A percentile compares a stretch with the other conserved stretches of the same genome.
These are phyloP conservation scores for Guaruba guarouba DNA, from an alignment of 2,113 vertebrate species.

Conservation along the genomic window DNA sequence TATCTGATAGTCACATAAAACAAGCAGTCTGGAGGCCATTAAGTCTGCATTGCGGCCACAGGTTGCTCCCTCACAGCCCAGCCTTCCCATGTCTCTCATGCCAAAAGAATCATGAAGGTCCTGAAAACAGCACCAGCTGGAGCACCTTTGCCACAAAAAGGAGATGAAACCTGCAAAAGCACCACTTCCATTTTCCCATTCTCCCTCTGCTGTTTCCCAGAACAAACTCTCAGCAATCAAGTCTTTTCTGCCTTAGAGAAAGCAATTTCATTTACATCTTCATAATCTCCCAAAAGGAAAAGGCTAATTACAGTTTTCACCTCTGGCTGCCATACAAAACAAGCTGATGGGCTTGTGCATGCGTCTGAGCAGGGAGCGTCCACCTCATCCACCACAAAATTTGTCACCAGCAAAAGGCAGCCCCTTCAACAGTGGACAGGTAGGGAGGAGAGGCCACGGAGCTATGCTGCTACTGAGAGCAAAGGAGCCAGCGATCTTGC, in stretches of 20 bases:
- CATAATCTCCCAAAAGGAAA: not conserved
- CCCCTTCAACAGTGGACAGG: not conserved
- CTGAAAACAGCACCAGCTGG: not conserved
- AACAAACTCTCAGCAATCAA: not conserved
- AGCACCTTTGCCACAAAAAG: not conserved
- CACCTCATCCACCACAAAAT: not conserved
- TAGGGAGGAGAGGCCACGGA: not conserved
- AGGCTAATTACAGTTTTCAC: not conserved
- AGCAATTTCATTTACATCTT: not conserved
- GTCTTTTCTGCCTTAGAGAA: not conserved
- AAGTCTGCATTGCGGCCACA: not conserved
- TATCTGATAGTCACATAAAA: not conserved
- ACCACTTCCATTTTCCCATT: not conserved
- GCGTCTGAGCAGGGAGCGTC: not conserved
- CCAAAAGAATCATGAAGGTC: not conserved
- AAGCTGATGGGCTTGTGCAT: accelerated
- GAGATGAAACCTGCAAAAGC: not conserved
- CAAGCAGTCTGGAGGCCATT: not conserved
- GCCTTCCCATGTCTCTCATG: not conserved
- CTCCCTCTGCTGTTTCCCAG: not conserved
- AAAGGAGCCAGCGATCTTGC: accelerated
- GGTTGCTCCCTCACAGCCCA: not conserved
- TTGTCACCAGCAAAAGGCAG: not conserved
- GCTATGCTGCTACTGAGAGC: not conserved
- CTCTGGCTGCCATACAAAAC: accelerated